Evolutionary conservation across 2,797 vertebrate genomes (phyloP).

Genomic region (Labeo calbasu): DNA sequence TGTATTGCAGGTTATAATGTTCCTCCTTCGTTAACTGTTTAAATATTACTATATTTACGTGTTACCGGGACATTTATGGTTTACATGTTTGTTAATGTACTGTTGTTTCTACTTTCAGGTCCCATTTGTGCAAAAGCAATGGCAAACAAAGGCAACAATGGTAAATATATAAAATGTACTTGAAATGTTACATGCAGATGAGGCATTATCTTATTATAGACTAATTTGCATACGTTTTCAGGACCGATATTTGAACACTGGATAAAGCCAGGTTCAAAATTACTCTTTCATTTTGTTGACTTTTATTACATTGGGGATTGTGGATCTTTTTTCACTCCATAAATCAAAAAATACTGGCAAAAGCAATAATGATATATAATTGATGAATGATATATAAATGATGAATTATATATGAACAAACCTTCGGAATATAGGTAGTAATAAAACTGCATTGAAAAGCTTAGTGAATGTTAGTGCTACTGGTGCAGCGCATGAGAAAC

Average conservation of each 20-base stretch:
- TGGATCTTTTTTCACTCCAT: neutral
- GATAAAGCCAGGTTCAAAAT: neutral
- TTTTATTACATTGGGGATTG: neutral
- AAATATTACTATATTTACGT: neutral
- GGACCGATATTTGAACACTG: neutral
- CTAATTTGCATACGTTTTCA: no score
- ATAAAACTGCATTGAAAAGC: neutral
- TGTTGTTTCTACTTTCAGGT: conserved; percentile 5
- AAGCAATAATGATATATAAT: neutral
- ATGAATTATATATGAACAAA: neutral
- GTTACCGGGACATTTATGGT: neutral
- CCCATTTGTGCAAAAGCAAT: conserved; percentile 5
- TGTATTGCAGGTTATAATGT: neutral
- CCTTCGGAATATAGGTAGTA: neutral
- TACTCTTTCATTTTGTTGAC: neutral
- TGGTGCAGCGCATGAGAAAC: no score
- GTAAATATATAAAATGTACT: neutral
- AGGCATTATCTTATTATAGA: neutral
- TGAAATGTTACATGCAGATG: neutral
- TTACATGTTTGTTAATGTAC: neutral
- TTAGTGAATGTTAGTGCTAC: neutral
- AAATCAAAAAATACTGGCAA: neutral
- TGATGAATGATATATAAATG: neutral
- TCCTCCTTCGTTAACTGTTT: neutral
- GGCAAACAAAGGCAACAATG: neutral